Evolutionary conservation across 2,113 vertebrate species (phyloP), one percentile per base, ranked within the genome.

Genomic region (Vidua macroura): DNA sequence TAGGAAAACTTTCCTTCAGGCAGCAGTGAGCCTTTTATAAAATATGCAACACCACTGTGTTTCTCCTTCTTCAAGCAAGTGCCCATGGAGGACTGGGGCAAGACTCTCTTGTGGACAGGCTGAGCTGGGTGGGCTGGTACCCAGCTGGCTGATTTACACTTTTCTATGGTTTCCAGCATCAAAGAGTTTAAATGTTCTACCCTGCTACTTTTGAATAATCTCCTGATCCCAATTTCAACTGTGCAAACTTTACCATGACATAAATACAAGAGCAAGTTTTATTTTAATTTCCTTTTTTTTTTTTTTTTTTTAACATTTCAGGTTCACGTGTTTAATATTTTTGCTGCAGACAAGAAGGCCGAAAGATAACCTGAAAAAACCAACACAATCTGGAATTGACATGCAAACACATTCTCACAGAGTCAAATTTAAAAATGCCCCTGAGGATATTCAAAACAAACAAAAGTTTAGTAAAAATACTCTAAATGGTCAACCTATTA

Each of bases 381-480:
- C 13, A 74, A 14, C 51, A 41, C 20, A 75, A 62, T 74, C 56
- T 72, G 60, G 74, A 67, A 91, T 20, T 56, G 5, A 2, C 10
- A 9, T 56, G 58, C 70, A 79, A 82, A 58, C 62, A 49, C 33
- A 37, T 11, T 41, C 46, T 93, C 43, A 43, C 24, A n/a, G 39
- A 73, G 30, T 66, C 48, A 86, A 75, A 67, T 73, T 37, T 67
- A 2, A 67, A 92, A 92, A 74, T n/a, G 18, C 48, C 59, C 89
- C 46, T 11, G 17, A 62, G 17, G 63, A 70, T 69, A 74, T 66
- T 88, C 72, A 83, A 92, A 93, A 74, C 72, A 92, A 95, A 94
- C 67, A 76, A 67, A 79, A 7, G 31, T 87, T 87, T 62, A 68
- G 59, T 9, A 73, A 88, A 82, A 95, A 18, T n/a, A 43, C 55